These are phyloP conservation scores for Cranoglanis bouderius DNA, from an alignment of 2,113 vertebrate species.

Conservation along the genomic window DNA sequence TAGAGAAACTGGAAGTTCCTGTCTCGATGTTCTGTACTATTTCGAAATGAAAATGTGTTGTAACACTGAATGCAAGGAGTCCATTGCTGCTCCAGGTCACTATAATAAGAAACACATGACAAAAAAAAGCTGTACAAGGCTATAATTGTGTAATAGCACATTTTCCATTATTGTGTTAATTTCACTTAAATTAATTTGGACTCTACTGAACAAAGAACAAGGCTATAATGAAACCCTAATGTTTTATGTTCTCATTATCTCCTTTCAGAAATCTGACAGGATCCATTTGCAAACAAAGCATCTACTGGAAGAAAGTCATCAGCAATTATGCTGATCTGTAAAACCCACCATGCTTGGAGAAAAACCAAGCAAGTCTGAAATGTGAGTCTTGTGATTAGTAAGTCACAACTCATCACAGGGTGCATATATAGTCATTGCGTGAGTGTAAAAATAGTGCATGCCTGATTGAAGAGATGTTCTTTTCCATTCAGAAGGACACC, in stretches of 20 bases:
- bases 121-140: background rate
- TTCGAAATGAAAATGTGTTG: background rate
- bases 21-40: background rate
- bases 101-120: background rate
- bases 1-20: background rate
- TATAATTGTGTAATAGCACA: background rate
- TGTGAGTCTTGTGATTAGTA: background rate
- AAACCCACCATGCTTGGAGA: background rate
- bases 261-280: slow-evolving; percentile 7
- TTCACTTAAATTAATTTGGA: background rate
- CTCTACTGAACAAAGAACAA: background rate
- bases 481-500: slow-evolving; percentile 17
- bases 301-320: background rate
- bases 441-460: slow-evolving; percentile 6
- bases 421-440: background rate
- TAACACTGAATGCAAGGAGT: background rate
- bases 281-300: slow-evolving; percentile 4
- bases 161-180: background rate
- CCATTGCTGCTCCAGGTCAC: background rate
- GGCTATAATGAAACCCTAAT: background rate
- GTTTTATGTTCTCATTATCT: background rate
- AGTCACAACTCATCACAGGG: background rate
- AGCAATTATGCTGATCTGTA: background rate
- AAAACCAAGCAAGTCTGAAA: background rate
- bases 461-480: background rate